These are phyloP conservation scores for Podarcis muralis DNA, from an alignment of 2,113 vertebrate genomes.

Conservation along the genomic window DNA sequence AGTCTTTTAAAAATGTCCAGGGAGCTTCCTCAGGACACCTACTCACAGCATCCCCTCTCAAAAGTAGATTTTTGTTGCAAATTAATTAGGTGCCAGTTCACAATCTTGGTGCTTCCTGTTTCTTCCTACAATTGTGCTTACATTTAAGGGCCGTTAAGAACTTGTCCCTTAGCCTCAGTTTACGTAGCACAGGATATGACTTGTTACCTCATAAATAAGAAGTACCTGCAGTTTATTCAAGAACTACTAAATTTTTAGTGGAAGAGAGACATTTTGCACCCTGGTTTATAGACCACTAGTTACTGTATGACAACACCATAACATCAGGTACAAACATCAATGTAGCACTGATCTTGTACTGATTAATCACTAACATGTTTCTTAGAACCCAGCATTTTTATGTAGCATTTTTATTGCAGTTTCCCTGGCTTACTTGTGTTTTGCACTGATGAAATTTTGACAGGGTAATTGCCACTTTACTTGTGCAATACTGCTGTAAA, in stretches of 20 bases:
- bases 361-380: constrained; percentile 74
- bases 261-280: constrained; percentile 32
- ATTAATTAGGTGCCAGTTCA: neutral
- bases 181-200: constrained; percentile 14
- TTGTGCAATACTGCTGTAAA: constrained; percentile 92
- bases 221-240: constrained; percentile 41
- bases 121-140: constrained; percentile 10
- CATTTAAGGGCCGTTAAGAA: constrained; percentile 10
- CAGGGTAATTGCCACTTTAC: constrained; percentile 90
- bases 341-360: constrained; percentile 66
- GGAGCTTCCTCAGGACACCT: too few species aligned
- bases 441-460: constrained; percentile 89
- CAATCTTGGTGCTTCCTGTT: constrained; percentile 21
- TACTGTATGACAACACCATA: constrained; percentile 62
- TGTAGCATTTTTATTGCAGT: constrained; percentile 89
- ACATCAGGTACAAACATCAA: constrained; percentile 63
- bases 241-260: constrained; percentile 16
- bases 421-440: constrained; percentile 85
- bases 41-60: neutral
- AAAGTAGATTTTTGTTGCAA: neutral
- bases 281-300: constrained; percentile 58
- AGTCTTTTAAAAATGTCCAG: neutral
- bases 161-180: constrained; percentile 29
- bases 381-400: constrained; percentile 84
- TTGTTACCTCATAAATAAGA: constrained; percentile 32